A percentile compares a stretch with the other conserved stretches of the same genome.
Evolutionary conservation across 2,888 invertebrate genomes (phyloP).

Genomic region (Chironomus tentans): DNA sequence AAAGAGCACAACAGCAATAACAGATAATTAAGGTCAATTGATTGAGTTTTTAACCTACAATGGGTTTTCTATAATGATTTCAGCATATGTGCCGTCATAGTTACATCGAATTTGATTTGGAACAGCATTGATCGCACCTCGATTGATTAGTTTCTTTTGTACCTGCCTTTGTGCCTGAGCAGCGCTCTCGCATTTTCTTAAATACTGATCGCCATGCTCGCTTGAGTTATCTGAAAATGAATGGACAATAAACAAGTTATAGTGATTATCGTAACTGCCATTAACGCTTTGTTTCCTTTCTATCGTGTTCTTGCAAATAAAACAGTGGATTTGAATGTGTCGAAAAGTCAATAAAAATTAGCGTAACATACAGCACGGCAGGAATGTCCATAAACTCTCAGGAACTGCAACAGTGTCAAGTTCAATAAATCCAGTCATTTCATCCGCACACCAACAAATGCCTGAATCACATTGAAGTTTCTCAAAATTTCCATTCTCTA

Average conservation of each 20-base stretch:
- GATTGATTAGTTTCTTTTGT: constrained; percentile 46
- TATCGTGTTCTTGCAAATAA: too few species aligned
- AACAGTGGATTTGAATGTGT: too few species aligned
- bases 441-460: constrained; percentile 59
- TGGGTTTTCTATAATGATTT: constrained; percentile 46
- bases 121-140: constrained; percentile 50
- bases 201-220: constrained; percentile 48
- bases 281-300: background rate
- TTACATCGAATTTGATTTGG: constrained; percentile 50
- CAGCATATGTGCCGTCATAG: constrained; percentile 56
- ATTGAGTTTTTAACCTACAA: constrained; percentile 42
- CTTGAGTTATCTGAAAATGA: constrained; percentile 41
- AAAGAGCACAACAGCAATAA: background rate
- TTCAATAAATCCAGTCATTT: constrained; percentile 50
- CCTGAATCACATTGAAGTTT: constrained; percentile 57
- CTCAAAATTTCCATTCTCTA: constrained; percentile 56
- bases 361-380: constrained; percentile 55
- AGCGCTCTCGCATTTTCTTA: constrained; percentile 58
- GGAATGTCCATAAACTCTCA: constrained; percentile 47
- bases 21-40: constrained; percentile 15
- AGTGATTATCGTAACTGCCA: background rate
- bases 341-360: background rate
- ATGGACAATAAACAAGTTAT: background rate
- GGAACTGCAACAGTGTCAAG: constrained; percentile 46
- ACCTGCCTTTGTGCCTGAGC: constrained; percentile 47